phyloP scores from a whole-genome alignment of 2,113 vertebrate species.

The Cyanistes caeruleus region DNA sequence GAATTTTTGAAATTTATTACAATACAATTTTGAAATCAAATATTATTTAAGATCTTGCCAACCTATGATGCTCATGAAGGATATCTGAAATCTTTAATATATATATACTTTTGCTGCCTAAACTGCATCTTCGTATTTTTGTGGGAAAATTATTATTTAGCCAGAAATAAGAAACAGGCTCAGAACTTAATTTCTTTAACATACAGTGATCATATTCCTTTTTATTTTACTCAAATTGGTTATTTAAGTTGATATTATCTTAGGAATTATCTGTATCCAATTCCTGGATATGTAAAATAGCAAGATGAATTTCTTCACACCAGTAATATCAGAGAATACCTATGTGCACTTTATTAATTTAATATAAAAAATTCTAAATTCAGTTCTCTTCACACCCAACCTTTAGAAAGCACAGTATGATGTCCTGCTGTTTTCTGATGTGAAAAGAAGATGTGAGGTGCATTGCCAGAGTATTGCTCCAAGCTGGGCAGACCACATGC shows the following conservation, averaged over 20 bases:
- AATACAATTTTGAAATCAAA: neutral
- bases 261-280: neutral
- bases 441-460: neutral
- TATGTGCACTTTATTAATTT: neutral
- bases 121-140: neutral
- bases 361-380: neutral
- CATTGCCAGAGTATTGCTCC: neutral
- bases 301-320: neutral
- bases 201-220: neutral
- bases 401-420: neutral
- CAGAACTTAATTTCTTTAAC: neutral
- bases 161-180: neutral
- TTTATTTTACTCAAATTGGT: neutral
- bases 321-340: neutral
- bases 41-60: neutral
- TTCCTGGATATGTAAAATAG: neutral
- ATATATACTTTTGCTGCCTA: neutral
- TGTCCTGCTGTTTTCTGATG: neutral
- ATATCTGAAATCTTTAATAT: neutral
- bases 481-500: neutral
- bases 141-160: neutral
- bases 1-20: neutral
- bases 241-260: neutral
- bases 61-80: neutral
- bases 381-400: rapidly evolving